Conservation (phyloP, 1,140 invertebrate genomes). For the Diachasma alloeum region DNA sequence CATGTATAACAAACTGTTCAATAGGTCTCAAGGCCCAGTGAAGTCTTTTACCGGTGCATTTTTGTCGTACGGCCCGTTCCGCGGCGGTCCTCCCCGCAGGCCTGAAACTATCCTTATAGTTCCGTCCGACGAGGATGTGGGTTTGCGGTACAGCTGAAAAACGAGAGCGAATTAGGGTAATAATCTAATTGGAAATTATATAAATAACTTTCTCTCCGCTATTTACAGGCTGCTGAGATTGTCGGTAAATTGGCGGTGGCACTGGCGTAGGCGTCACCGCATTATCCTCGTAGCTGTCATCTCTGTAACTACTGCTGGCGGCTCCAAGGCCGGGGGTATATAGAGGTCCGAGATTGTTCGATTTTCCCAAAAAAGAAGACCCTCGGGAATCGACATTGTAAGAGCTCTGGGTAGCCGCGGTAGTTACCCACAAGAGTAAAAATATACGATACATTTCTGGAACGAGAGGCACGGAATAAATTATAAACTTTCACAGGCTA, state of each 20-base stretch:
- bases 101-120: conserved; percentile 43
- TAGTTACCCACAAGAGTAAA: conserved; percentile 48
- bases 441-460: conserved; percentile 54
- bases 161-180: neutral
- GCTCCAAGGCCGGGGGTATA: conserved; percentile 48
- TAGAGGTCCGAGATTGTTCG: conserved; percentile 50
- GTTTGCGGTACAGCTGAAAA: conserved; percentile 39
- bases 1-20: too few relatives aligned
- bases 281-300: conserved; percentile 63
- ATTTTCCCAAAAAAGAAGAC: conserved; percentile 53
- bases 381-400: conserved; percentile 56
- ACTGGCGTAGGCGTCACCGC: conserved; percentile 61
- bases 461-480: conserved; percentile 8
- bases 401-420: conserved; percentile 49
- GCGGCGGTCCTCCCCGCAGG: conserved; percentile 34
- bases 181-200: neutral
- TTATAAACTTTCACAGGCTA: too few relatives aligned
- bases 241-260: conserved; percentile 55
- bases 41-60: conserved; percentile 32
- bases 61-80: conserved; percentile 38
- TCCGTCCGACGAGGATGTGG: conserved; percentile 17
- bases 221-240: conserved; percentile 39
- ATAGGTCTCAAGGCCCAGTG: too few relatives aligned
- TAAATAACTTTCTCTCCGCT: neutral
- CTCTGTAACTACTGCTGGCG: conserved; percentile 53